phyloP scores from a whole-genome alignment of 2,113 vertebrate genomes.

The Casuarius casuarius region DNA sequence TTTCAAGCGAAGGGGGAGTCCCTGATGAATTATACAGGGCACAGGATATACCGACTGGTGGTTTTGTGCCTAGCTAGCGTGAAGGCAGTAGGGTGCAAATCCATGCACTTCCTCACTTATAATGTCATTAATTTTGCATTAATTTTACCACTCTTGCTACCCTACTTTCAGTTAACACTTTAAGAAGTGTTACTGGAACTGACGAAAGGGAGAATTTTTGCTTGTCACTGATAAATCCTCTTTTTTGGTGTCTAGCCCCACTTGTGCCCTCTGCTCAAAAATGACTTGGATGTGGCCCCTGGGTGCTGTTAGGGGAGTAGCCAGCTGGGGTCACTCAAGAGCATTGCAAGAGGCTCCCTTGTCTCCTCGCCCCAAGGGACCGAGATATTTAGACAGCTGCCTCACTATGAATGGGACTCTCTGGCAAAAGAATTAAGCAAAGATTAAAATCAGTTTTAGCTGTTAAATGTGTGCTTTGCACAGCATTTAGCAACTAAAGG shows the following conservation, averaged over 20 bases:
- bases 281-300: neutral
- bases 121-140: neutral
- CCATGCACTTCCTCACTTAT: neutral
- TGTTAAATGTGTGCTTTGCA: constrained; percentile 61
- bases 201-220: neutral
- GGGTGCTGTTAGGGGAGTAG: neutral
- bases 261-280: neutral
- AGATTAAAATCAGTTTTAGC: constrained; percentile 72
- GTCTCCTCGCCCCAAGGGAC: constrained; percentile 44
- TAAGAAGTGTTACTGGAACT: neutral
- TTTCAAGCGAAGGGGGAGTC: neutral
- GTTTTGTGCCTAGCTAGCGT: neutral
- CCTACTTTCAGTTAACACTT: neutral
- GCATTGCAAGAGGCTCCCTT: neutral
- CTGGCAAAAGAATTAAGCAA: constrained; percentile 71
- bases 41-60: neutral
- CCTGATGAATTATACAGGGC: neutral
- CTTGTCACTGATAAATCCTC: neutral
- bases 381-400: constrained; percentile 62
- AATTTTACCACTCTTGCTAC: neutral
- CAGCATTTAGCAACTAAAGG: constrained; percentile 53
- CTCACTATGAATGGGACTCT: constrained; percentile 44
- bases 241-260: neutral
- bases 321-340: constrained; percentile 49
- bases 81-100: neutral